phyloP scores from a whole-genome alignment of 2,888 invertebrate genomes.

The Microctonus hyperodae region DNA sequence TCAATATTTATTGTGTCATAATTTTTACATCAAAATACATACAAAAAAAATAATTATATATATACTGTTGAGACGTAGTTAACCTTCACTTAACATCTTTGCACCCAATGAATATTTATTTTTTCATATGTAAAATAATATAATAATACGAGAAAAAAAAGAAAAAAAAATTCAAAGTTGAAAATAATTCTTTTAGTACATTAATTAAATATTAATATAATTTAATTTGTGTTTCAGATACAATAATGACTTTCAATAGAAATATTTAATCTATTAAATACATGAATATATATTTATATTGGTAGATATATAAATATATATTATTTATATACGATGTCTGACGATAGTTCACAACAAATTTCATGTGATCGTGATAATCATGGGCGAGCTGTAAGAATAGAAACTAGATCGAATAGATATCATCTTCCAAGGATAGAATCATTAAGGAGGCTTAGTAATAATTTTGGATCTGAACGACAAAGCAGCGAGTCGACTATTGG shows the following conservation, averaged over 20 bases:
- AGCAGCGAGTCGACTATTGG: constrained; percentile 46
- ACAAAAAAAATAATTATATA: not conserved
- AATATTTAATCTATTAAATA: not conserved
- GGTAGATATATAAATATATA: not conserved
- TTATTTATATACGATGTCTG: constrained; percentile 58
- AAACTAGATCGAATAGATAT: constrained; percentile 42
- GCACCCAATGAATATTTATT: too few relatives aligned
- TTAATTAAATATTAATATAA: too few relatives aligned
- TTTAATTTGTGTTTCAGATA: not conserved
- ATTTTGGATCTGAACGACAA: constrained; percentile 46
- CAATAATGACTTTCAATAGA: not conserved
- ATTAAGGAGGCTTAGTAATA: constrained; percentile 49
- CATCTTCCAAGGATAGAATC: constrained; percentile 47
- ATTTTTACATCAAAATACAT: not conserved
- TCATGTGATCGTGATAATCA: constrained; percentile 47
- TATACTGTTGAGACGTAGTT: not conserved
- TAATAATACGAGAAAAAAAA: too few relatives aligned
- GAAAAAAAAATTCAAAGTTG: too few relatives aligned
- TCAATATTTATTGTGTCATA: not conserved
- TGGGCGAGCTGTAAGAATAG: constrained; percentile 48
- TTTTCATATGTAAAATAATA: too few relatives aligned
- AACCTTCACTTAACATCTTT: not conserved
- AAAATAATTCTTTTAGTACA: not conserved
- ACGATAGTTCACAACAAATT: constrained; percentile 46
- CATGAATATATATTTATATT: not conserved